Conservation (phyloP, 2,797 vertebrate species). For the Cyclopterus lumpus region DNA sequence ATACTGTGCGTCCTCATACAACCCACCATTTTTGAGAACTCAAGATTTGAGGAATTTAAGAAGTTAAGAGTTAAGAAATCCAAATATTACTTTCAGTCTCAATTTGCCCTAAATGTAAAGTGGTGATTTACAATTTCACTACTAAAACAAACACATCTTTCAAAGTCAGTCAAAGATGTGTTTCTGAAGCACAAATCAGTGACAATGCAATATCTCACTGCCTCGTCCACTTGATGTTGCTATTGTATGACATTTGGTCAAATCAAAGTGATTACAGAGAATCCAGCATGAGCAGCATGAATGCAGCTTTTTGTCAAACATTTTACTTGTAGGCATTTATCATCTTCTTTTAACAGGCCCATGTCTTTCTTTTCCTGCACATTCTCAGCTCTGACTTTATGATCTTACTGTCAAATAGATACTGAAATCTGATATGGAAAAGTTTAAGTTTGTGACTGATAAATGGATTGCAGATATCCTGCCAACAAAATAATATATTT, state of each 20-base stretch:
- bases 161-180: neutral
- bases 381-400: neutral
- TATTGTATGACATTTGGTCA: neutral
- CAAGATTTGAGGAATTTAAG: neutral
- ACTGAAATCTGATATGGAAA: neutral
- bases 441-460: neutral
- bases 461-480: neutral
- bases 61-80: neutral
- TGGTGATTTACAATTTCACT: neutral
- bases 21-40: slow-evolving; percentile 1
- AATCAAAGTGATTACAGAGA: neutral
- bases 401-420: neutral
- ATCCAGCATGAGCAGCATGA: neutral
- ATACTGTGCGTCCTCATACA: neutral
- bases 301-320: neutral
- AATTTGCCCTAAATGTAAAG: neutral
- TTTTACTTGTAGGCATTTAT: neutral
- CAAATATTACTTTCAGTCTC: neutral
- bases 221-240: neutral
- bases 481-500: neutral
- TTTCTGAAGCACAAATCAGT: neutral
- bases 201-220: neutral
- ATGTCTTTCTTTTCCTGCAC: neutral
- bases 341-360: neutral
- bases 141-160: neutral